Evolutionary conservation across 2,797 vertebrate species (phyloP), one percentile per base, ranked within the genome.

Genomic region (Euthynnus affinis): DNA sequence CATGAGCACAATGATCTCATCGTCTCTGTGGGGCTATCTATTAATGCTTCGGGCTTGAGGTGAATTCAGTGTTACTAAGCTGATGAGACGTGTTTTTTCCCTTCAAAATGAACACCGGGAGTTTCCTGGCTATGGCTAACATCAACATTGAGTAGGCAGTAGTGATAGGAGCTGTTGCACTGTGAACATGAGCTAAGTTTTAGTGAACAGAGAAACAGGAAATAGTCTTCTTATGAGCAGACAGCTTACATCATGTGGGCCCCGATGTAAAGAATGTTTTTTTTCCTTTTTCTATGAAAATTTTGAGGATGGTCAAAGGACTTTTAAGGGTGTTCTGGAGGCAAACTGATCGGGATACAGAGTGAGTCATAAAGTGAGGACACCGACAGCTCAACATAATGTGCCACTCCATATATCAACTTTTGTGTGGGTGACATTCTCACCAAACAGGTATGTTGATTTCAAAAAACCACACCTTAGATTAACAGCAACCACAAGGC

Each of bases 1-100:
- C 74, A 69, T 22, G 60, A 82, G 61, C 69, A 71, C 7, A n/a
- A 27, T 92, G 89, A 93, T 29, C 64, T 93, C 85, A 90, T 63
- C 37, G 78, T 83, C 84, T 80, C 83, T 55, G 10, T 42, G 85
- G 81, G 77, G 60, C 23, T 13, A 51, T 67, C 17, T 65, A 72
- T 65, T 71, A 76, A 81, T 87, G 71, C 78, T 78, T 83, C 12
- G 82, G 75, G 65, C 27, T 58, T 72, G 76, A 87, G 57, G 22
- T 80, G 44, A 72, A 81, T 48, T 65, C 79, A 80, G 40, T 32
- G 46, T 4, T 84, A 74, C 32, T 71, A 52, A 62, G 64, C 29
- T 67, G 68, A 55, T 79, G 68, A 53, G 62, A 72, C 5, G 29
- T 74, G 71, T 18, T 62, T 71, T 79, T 81, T 69, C 51, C 49